phyloP scores from a whole-genome alignment of 2,797 vertebrate species.

The Neopelma chrysocephalum region DNA sequence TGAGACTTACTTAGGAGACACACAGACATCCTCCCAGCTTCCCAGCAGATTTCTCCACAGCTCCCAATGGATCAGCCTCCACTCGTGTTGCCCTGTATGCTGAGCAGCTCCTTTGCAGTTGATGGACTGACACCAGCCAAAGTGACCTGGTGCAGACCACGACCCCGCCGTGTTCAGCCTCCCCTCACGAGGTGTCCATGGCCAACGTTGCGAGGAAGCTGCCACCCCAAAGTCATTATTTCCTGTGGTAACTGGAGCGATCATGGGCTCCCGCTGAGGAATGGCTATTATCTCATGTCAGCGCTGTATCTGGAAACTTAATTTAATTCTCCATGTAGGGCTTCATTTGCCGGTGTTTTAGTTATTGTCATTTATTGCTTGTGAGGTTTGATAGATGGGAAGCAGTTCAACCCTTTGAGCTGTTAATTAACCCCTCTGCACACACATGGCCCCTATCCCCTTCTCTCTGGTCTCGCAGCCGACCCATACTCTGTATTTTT shows the following conservation, averaged over 20 bases:
- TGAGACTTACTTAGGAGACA: not conserved
- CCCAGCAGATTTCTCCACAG: not conserved
- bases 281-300: conserved; percentile 55
- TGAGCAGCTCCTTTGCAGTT: conserved; percentile 11
- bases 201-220: not conserved
- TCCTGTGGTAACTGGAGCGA: conserved; percentile 53
- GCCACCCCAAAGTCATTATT: conserved; percentile 54
- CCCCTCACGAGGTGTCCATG: not conserved
- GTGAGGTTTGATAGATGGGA: conserved; percentile 60
- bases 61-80: not conserved
- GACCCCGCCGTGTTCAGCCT: conserved; percentile 12
- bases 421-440: conserved; percentile 65
- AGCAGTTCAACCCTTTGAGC: conserved; percentile 58
- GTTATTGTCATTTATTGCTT: conserved; percentile 65
- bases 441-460: conserved; percentile 18
- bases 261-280: conserved; percentile 24
- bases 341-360: conserved; percentile 64
- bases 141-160: conserved; percentile 22
- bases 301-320: conserved; percentile 41
- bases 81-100: fast-evolving
- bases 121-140: conserved; percentile 44
- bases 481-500: conserved; percentile 48
- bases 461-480: not conserved
- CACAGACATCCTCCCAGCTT: not conserved
- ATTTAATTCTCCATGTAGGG: conserved; percentile 62